Percentiles rank a stretch among this genome's conserved stretches.
Evolutionary conservation across 2,888 invertebrate species (phyloP).

Genomic region (Acleris holmiana): DNA sequence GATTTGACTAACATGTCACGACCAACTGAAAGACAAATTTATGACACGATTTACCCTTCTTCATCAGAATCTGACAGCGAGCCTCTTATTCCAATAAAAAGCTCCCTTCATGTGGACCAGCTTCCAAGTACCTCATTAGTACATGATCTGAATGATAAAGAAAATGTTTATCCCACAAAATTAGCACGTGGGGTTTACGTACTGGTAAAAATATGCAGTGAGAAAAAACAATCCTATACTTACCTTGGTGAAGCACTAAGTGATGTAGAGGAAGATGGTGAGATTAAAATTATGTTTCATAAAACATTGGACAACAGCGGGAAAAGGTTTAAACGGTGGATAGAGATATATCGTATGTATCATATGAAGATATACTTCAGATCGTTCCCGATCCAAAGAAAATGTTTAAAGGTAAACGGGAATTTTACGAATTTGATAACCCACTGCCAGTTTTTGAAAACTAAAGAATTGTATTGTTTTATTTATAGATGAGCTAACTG

Average conservation of each 20-base stretch:
- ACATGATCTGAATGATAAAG: slow-evolving; percentile 16
- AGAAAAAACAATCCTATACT: slow-evolving; percentile 13
- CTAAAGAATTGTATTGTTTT: background rate
- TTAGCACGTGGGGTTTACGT: slow-evolving; percentile 13
- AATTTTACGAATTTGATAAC: slow-evolving; percentile 4
- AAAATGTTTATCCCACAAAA: slow-evolving; percentile 22
- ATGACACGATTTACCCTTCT: slow-evolving; percentile 19
- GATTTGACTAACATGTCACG: slow-evolving; percentile 11
- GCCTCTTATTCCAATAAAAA: background rate
- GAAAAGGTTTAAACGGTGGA: slow-evolving; percentile 19
- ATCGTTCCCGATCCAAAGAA: slow-evolving; percentile 15
- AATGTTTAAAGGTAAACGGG: slow-evolving; percentile 16
- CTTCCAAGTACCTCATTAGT: background rate
- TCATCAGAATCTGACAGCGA: slow-evolving; percentile 10
- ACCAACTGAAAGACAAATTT: slow-evolving; percentile 15
- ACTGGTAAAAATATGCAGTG: slow-evolving; percentile 13
- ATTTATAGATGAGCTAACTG: too few species aligned
- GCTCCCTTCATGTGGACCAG: background rate
- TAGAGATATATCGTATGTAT: slow-evolving; percentile 17
- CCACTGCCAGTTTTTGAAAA: slow-evolving; percentile 2
- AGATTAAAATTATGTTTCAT: slow-evolving; percentile 16
- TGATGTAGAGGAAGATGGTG: slow-evolving; percentile 16
- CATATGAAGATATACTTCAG: slow-evolving; percentile 13
- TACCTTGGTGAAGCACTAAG: background rate
- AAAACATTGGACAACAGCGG: slow-evolving; percentile 10